Conservation (phyloP, 2,113 vertebrate genomes). For the Muntiacus reevesi region DNA sequence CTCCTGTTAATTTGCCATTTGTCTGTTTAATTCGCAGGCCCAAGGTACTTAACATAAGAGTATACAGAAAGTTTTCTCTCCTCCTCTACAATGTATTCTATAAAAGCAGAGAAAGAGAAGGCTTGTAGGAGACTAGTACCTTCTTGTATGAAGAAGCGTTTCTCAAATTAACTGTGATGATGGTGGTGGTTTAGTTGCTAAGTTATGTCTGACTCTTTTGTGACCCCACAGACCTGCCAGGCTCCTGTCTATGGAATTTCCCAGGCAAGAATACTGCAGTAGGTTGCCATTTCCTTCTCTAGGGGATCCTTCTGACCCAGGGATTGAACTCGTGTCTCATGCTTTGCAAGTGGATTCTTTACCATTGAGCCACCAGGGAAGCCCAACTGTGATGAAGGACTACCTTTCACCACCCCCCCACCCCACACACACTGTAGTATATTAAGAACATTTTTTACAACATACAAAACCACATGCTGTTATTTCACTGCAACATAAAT, state of each 20-base stretch:
- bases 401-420: fast-evolving
- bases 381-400: neutral
- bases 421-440: neutral
- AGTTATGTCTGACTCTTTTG: neutral
- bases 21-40: neutral
- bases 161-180: neutral
- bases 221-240: neutral
- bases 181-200: neutral
- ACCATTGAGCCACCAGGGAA: neutral
- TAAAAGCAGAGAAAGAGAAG: neutral
- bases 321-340: neutral
- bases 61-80: neutral
- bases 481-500: constrained; percentile 8
- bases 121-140: neutral
- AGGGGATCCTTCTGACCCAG: neutral
- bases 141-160: neutral
- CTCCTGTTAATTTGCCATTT: neutral
- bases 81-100: neutral
- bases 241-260: neutral
- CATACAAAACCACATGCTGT: neutral
- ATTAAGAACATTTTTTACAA: neutral
- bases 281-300: neutral
- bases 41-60: neutral
- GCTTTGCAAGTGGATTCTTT: neutral
- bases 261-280: neutral